These are phyloP conservation scores for Sebastes diaconus DNA, from an alignment of 2,797 vertebrate species.

Conservation along the genomic window DNA sequence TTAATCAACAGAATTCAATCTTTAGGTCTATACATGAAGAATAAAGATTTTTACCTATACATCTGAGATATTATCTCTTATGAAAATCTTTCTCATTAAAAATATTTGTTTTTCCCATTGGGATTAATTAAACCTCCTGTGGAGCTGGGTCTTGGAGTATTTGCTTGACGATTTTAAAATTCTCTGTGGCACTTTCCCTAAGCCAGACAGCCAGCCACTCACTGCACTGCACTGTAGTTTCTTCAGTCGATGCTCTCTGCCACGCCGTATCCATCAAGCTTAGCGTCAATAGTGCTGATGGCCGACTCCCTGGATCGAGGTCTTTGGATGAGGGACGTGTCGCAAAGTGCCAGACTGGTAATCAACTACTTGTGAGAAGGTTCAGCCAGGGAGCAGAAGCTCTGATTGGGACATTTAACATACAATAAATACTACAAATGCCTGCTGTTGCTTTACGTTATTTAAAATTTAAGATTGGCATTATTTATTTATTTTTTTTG, in stretches of 20 bases:
- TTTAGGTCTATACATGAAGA: not conserved
- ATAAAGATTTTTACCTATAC: not conserved
- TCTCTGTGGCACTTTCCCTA: slow-evolving; percentile 1
- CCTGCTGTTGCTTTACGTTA: not conserved
- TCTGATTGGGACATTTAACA: not conserved
- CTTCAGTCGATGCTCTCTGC: slow-evolving; percentile 31
- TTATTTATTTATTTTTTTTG: not conserved
- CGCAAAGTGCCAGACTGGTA: slow-evolving; percentile 18
- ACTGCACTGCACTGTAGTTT: slow-evolving; percentile 13
- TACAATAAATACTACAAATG: not conserved
- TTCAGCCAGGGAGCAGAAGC: slow-evolving; percentile 20
- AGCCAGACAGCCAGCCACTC: slow-evolving; percentile 29
- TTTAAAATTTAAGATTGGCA: not conserved
- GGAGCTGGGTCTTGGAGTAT: not conserved
- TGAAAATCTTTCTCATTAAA: not conserved
- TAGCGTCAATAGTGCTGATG: slow-evolving; percentile 59
- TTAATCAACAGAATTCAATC: not conserved
- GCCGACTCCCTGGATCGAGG: slow-evolving; percentile 32
- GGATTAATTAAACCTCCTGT: slow-evolving; percentile 21
- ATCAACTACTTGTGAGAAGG: slow-evolving; percentile 35
- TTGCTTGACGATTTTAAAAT: slow-evolving; percentile 18
- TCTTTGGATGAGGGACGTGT: slow-evolving; percentile 39
- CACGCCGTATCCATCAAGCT: slow-evolving; percentile 49
- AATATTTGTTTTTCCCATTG: not conserved
- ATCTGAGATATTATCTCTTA: not conserved